Evolutionary conservation across 1,140 invertebrate genomes (phyloP).

Genomic region (Babylonia areolata): DNA sequence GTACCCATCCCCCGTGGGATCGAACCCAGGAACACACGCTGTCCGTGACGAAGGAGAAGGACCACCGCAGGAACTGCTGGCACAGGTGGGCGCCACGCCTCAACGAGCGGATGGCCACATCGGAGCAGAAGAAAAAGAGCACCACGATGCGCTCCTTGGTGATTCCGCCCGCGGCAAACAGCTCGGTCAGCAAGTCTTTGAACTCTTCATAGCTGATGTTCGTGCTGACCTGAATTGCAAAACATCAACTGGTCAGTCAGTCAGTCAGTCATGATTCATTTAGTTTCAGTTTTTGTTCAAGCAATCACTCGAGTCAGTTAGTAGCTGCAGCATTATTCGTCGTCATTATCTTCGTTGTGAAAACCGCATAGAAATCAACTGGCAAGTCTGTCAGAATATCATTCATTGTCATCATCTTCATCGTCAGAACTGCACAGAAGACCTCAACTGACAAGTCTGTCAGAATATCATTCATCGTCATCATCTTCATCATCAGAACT

Average conservation of each 20-base stretch:
- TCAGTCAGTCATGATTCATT: background rate
- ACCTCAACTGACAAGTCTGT: too few species aligned
- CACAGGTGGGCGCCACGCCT: conserved; percentile 25
- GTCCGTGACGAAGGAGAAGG: conserved; percentile 31
- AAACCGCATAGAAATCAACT: too few species aligned
- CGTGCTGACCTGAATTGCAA: conserved; percentile 55
- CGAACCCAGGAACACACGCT: conserved; percentile 36
- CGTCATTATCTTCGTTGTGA: too few species aligned
- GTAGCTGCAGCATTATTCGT: too few species aligned
- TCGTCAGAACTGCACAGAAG: too few species aligned
- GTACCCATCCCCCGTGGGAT: conserved; percentile 46
- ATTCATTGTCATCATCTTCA: too few species aligned
- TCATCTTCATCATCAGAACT: too few species aligned
- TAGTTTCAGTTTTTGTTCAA: too few species aligned
- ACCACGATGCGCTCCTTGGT: conserved; percentile 74
- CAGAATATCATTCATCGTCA: background rate
- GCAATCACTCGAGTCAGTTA: too few species aligned
- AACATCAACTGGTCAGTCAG: background rate
- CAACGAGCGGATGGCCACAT: conserved; percentile 71
- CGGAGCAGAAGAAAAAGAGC: conserved; percentile 77
- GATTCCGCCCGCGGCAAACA: conserved; percentile 62
- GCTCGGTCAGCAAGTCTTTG: conserved; percentile 51
- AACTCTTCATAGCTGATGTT: conserved; percentile 57
- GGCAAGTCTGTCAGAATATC: too few species aligned
- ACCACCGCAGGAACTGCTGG: conserved; percentile 36